Evolutionary conservation across 1,140 invertebrate species (phyloP).

Genomic region (Brachionus manjavacas): DNA sequence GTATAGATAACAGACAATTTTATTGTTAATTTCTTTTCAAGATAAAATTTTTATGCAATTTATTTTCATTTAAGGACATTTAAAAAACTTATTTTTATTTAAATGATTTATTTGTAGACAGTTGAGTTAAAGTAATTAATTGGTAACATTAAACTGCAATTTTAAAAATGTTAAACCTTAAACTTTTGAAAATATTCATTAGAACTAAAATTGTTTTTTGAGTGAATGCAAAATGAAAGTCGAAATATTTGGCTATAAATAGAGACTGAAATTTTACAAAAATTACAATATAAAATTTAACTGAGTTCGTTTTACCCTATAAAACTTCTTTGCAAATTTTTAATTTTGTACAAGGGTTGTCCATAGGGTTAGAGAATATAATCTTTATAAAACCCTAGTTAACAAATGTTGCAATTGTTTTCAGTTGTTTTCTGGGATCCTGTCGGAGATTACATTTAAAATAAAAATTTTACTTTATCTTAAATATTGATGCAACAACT

Average conservation of each 20-base stretch:
- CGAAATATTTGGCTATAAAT: neutral
- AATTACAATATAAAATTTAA: neutral
- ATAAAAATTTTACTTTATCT: neutral
- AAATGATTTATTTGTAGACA: neutral
- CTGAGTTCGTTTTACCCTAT: neutral
- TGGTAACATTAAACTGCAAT: neutral
- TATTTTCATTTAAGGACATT: too few species aligned
- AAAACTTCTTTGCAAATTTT: constrained; percentile 10
- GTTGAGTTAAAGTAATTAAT: neutral
- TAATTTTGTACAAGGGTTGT: constrained; percentile 37
- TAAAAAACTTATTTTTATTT: neutral
- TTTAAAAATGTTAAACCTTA: neutral
- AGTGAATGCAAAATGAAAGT: neutral
- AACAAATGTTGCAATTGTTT: constrained; percentile 40
- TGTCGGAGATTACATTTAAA: constrained; percentile 36
- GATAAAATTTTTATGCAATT: too few species aligned
- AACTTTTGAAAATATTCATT: neutral
- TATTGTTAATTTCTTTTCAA: too few species aligned
- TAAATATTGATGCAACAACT: neutral
- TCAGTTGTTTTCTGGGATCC: constrained; percentile 36
- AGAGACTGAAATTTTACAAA: neutral
- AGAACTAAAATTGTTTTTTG: neutral
- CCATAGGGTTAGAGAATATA: constrained; percentile 34
- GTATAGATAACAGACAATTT: neutral
- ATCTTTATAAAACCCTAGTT: constrained; percentile 43